Evolutionary conservation across 2,888 invertebrate genomes (phyloP).

Genomic region (Hydropsyche betteni): DNA sequence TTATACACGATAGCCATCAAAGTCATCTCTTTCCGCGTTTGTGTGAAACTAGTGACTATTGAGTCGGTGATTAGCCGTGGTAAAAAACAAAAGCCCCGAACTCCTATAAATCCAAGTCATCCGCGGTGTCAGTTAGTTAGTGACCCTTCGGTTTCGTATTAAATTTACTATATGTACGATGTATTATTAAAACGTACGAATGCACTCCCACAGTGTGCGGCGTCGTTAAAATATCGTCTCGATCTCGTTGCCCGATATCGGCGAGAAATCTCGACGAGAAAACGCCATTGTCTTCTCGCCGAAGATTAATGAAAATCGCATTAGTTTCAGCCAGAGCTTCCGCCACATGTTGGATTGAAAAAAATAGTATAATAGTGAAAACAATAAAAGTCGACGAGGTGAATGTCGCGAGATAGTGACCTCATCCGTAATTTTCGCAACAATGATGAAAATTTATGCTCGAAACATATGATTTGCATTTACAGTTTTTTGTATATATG

Average conservation of each 20-base stretch:
- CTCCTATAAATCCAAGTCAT: conserved; percentile 10
- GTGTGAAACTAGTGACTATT: not conserved
- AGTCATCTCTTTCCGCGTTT: not conserved
- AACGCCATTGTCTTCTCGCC: conserved; percentile 17
- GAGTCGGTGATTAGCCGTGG: not conserved
- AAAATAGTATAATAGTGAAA: not conserved
- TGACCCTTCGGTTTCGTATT: conserved; percentile 23
- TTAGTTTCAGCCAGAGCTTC: conserved; percentile 20
- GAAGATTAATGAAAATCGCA: conserved; percentile 27
- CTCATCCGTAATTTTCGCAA: too few relatives aligned
- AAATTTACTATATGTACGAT: not conserved
- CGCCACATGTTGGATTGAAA: conserved; percentile 5
- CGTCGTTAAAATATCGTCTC: conserved; percentile 24
- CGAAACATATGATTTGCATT: not conserved
- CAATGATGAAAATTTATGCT: not conserved
- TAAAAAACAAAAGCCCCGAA: conserved; percentile 1
- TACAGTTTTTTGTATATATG: not conserved
- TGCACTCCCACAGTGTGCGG: not conserved
- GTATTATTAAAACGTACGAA: not conserved
- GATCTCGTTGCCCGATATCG: conserved; percentile 23
- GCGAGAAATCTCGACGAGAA: conserved; percentile 29
- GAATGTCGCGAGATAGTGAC: too few relatives aligned
- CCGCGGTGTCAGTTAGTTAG: conserved; percentile 10
- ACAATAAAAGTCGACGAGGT: too few relatives aligned
- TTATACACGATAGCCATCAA: too few relatives aligned